A percentile compares a stretch with the other conserved stretches of the same genome.
Evolutionary conservation across 2,113 vertebrate species (phyloP).

Genomic region (Chrysemys picta): DNA sequence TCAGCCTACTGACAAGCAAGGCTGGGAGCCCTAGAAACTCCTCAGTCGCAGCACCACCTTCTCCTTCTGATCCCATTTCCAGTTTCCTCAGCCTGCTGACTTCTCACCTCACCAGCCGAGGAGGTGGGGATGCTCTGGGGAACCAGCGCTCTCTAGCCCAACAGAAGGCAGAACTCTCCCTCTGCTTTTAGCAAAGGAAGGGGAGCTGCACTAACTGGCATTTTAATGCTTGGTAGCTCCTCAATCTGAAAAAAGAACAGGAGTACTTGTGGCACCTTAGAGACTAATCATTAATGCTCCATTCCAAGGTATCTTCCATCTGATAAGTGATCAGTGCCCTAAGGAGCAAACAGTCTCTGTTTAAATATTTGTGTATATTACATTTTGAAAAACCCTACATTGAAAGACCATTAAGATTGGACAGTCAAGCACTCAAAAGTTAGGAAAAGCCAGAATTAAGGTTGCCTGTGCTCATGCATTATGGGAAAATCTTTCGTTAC

Average conservation of each 20-base stretch:
- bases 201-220: neutral
- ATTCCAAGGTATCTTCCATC: neutral
- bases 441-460: neutral
- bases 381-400: neutral
- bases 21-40: neutral
- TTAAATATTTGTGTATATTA: neutral
- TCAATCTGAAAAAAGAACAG: neutral
- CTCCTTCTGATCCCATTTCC: neutral
- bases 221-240: slow-evolving; percentile 3
- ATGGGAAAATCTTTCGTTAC: neutral
- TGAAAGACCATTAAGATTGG: neutral
- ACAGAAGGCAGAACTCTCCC: neutral
- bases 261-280: no score
- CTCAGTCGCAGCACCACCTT: neutral
- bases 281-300: neutral
- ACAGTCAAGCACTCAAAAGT: neutral
- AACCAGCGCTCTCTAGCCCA: neutral
- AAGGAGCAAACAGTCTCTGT: neutral
- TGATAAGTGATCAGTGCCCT: neutral
- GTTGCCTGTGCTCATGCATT: accelerated
- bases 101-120: neutral
- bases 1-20: neutral
- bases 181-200: neutral
- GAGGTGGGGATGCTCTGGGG: neutral
- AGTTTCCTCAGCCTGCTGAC: neutral